Base-by-base conservation (phyloP, 2,113 vertebrate species). In the Calypte anna region DNA sequence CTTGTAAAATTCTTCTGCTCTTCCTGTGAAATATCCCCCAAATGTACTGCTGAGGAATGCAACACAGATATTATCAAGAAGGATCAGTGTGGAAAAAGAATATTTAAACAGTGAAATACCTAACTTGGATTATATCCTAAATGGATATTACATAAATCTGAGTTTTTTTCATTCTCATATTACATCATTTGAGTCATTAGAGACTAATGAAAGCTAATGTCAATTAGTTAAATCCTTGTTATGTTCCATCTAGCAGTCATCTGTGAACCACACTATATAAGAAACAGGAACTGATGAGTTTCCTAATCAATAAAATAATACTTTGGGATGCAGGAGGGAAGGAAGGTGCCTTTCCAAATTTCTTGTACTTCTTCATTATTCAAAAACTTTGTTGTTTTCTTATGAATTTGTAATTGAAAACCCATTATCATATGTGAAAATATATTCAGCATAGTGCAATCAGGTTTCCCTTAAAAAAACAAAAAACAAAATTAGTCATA, bases 181-280 rank as follows among this genome's bases (percentile, higher is more conserved):
- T 92, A 70, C 67, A 43, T 95, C 91, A 90, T 93, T 87, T 78
- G 53, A 96, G 57, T 74, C 55, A 89, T 95, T 92, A 93, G 51
- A 87, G 57, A 73, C 58, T 93, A 96, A 94, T 94, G 84, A 94
- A 93, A 94, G 20, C 25, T 92, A 95, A 93, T 86, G 68, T 46
- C 62, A 87, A 93, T 92, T 96, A 95, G 83, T 91, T 93, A 96
- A 94, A 93, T 76, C 16, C 81, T 90, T 89, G 53, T 92, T 92
- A 94, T 43, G 19, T 76, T 91, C 82, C 30, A 89, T 77, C 63
- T 87, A 89, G 62, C 57, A 87, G 50, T 77, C 12, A 2, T 77
- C 53, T 93, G 36, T 74, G 86, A 94, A 66, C 43, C 3, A 0
- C 5, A 10, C 38, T 25, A 19, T 82, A 13, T 68, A 86, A 76